phyloP scores from a whole-genome alignment of 2,888 invertebrate species.

The Gastracanthus pulcherrimus region DNA sequence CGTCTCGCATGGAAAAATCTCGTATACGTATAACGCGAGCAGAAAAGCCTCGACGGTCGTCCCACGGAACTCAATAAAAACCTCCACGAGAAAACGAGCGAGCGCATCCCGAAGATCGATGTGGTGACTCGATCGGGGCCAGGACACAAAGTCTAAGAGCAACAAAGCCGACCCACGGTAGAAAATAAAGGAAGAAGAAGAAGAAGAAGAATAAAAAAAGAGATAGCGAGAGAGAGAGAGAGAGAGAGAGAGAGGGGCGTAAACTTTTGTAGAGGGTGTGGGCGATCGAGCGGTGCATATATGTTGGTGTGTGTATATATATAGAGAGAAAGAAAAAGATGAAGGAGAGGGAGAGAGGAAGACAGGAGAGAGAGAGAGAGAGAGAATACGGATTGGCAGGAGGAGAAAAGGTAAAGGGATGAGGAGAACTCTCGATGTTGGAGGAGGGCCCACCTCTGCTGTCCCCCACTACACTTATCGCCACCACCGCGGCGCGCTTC shows the following conservation, averaged over 20 bases:
- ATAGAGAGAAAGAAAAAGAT: conserved; percentile 45
- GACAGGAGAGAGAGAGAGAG: conserved; percentile 57
- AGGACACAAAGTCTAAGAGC: too few relatives aligned
- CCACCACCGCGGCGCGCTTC: conserved; percentile 43
- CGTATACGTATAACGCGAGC: too few relatives aligned
- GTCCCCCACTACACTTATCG: conserved; percentile 59
- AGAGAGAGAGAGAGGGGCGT: conserved; percentile 7
- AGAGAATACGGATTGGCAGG: conserved; percentile 46
- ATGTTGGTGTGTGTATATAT: too few relatives aligned
- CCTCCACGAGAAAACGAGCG: not conserved
- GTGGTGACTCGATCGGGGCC: not conserved
- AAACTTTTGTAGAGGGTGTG: conserved; percentile 35
- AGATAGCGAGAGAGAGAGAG: not conserved
- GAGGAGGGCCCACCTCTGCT: conserved; percentile 48
- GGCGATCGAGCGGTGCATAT: conserved; percentile 15
- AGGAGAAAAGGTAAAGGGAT: conserved; percentile 54
- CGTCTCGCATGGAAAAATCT: too few relatives aligned
- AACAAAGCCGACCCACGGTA: not conserved
- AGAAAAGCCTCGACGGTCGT: too few relatives aligned
- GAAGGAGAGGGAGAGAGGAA: conserved; percentile 57
- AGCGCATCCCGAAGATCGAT: conserved; percentile 4
- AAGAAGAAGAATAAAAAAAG: conserved; percentile 6
- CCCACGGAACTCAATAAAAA: conserved; percentile 46
- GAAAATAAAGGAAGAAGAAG: not conserved
- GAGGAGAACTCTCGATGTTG: conserved; percentile 31